Evolutionary conservation across 2,797 vertebrate species (phyloP).

Genomic region (Microctenopoma steveboyesi): DNA sequence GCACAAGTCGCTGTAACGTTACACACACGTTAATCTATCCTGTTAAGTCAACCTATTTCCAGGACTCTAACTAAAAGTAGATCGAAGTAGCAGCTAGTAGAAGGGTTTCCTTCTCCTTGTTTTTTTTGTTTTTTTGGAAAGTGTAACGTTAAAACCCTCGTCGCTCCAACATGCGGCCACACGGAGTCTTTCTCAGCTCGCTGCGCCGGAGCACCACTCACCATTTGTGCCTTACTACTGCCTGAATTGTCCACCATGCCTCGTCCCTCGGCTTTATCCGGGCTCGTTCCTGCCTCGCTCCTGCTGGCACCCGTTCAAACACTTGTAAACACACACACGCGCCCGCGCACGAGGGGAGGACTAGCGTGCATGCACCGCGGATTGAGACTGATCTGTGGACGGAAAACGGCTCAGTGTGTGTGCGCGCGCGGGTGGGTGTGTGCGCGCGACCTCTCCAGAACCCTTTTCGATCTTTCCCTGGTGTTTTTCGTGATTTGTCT

Average conservation of each 20-base stretch:
- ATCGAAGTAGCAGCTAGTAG: constrained; percentile 23
- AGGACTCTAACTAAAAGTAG: background rate
- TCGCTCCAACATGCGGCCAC: constrained; percentile 3
- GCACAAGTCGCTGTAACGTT: background rate
- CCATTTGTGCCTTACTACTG: constrained; percentile 85
- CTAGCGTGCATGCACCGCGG: constrained; percentile 53
- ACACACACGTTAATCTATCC: background rate
- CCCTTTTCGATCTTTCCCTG: background rate
- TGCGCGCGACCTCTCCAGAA: constrained; percentile 31
- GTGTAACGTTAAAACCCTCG: constrained; percentile 1
- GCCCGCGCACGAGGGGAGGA: constrained; percentile 32
- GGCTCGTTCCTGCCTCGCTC: constrained; percentile 66
- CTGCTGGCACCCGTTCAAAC: constrained; percentile 79
- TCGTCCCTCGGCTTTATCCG: constrained; percentile 72
- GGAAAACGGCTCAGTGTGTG: background rate
- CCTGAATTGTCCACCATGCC: constrained; percentile 88
- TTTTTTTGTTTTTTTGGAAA: constrained; percentile 8
- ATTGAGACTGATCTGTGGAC: constrained; percentile 34
- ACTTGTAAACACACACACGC: constrained; percentile 75
- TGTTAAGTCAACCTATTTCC: rapidly evolving
- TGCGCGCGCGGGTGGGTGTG: too few species aligned
- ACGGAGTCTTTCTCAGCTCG: constrained; percentile 13
- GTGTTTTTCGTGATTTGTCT: constrained; percentile 17
- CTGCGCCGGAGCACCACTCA: constrained; percentile 66
- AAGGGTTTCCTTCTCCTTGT: background rate